Evolutionary conservation across 2,888 invertebrate species (phyloP).

Genomic region (Lycia hirtaria): DNA sequence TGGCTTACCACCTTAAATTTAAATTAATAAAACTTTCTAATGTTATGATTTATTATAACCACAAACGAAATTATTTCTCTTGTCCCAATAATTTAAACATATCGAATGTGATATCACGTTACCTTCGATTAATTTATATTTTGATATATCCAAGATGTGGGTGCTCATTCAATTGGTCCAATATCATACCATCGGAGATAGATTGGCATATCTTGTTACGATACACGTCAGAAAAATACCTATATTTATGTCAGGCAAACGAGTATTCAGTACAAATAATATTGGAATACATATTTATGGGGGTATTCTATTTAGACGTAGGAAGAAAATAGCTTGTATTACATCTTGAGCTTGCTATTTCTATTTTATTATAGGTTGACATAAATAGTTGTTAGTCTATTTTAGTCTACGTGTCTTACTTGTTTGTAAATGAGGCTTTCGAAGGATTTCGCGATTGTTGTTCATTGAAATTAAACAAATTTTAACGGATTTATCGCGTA

Average conservation of each 20-base stretch:
- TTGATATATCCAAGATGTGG: slow-evolving; percentile 8
- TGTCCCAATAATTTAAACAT: neutral
- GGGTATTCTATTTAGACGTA: slow-evolving; percentile 1
- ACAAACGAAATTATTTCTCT: neutral
- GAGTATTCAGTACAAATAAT: slow-evolving; percentile 30
- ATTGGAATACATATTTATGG: slow-evolving; percentile 34
- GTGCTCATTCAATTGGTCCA: slow-evolving; percentile 46
- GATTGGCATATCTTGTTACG: slow-evolving; percentile 55
- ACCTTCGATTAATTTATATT: slow-evolving; percentile 14
- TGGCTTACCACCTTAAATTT: too few species aligned
- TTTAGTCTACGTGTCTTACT: too few species aligned
- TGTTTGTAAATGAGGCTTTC: too few species aligned
- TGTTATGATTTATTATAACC: neutral
- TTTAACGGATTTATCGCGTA: too few species aligned
- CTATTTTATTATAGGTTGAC: neutral
- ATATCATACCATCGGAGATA: slow-evolving; percentile 40
- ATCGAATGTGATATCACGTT: slow-evolving; percentile 3
- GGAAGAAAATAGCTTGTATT: neutral
- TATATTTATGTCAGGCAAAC: slow-evolving; percentile 27
- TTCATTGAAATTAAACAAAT: too few species aligned
- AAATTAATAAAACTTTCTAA: neutral
- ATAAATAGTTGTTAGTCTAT: neutral
- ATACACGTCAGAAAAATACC: slow-evolving; percentile 48
- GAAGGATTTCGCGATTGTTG: too few species aligned
- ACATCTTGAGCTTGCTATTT: neutral